These are phyloP conservation scores for Thymelicus lineola DNA, from an alignment of 2,888 invertebrate species.

Conservation along the genomic window DNA sequence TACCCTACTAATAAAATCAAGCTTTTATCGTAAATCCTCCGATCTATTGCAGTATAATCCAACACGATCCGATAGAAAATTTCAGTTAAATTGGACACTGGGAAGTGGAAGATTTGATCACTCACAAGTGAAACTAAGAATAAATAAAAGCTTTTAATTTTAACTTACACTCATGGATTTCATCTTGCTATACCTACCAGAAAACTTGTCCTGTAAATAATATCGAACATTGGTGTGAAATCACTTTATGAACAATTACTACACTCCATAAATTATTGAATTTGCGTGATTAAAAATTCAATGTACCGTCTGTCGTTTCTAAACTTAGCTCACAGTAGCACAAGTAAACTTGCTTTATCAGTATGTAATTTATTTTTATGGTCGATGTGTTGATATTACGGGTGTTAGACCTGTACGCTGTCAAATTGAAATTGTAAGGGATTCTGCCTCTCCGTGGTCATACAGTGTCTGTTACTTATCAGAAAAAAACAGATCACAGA, in stretches of 20 bases:
- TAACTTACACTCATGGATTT: background rate
- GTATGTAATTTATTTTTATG: background rate
- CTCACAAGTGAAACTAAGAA: no score
- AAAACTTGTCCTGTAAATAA: background rate
- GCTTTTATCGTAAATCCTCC: no score
- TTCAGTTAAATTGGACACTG: no score
- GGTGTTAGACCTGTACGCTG: background rate
- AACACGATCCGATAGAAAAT: no score
- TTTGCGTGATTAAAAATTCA: background rate
- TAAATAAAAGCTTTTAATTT: no score
- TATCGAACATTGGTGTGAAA: background rate
- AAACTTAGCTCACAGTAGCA: background rate
- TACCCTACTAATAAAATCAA: no score
- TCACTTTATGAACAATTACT: background rate
- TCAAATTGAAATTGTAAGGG: background rate
- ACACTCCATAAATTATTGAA: background rate
- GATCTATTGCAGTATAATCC: no score
- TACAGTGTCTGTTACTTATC: no score
- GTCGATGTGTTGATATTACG: background rate
- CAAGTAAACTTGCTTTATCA: background rate
- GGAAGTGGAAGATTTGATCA: no score
- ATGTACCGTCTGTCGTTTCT: background rate
- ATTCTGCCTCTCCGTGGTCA: no score
- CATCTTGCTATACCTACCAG: background rate
- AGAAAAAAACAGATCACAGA: no score